Conservation (phyloP, 1,140 invertebrate genomes). For the Neuroterus valhalla region DNA sequence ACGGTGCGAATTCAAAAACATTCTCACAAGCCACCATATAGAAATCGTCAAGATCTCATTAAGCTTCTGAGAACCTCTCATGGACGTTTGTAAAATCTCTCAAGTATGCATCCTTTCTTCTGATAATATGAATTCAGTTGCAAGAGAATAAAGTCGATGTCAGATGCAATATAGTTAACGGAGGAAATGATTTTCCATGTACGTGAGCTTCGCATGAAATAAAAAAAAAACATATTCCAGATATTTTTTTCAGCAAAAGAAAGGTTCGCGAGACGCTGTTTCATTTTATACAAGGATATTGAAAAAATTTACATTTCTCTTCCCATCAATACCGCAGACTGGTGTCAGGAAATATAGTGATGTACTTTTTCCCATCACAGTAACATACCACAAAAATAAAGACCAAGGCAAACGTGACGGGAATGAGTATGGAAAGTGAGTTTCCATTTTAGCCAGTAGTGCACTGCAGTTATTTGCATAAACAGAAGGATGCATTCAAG, state of each 20-base stretch:
- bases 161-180: not conserved
- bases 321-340: not conserved
- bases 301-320: slow-evolving; percentile 45
- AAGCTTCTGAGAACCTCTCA: not conserved
- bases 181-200: slow-evolving; percentile 14
- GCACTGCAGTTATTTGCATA: not conserved
- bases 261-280: not conserved
- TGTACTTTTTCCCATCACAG: not conserved
- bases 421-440: not conserved
- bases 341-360: not conserved
- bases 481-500: not conserved
- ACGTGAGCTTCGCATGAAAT: not conserved
- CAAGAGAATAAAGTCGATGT: slow-evolving; percentile 5
- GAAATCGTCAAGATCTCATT: not conserved
- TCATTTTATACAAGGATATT: slow-evolving; percentile 46
- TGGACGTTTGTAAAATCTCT: not conserved
- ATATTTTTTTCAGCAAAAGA: slow-evolving; percentile 13
- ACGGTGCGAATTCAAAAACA: not conserved
- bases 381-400: slow-evolving; percentile 5
- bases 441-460: not conserved
- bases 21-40: not conserved
- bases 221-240: slow-evolving; percentile 15
- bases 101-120: slow-evolving; percentile 9
- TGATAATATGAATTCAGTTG: slow-evolving; percentile 11
- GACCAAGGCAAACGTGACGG: not conserved